phyloP scores from a whole-genome alignment of 2,888 invertebrate genomes.

The Folsomia candida region DNA sequence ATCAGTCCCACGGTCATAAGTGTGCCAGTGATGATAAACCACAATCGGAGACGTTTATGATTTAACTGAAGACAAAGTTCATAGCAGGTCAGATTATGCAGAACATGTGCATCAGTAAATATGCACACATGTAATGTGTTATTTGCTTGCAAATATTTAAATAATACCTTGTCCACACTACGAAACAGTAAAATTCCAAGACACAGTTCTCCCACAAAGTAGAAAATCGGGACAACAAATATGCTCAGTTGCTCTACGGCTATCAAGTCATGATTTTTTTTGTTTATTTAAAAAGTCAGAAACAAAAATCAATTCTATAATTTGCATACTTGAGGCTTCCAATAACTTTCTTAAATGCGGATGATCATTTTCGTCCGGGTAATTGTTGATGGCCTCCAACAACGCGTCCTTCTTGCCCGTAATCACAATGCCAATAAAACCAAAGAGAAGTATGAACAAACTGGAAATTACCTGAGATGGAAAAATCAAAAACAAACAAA shows the following conservation, averaged over 20 bases:
- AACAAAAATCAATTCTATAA: slow-evolving; percentile 9
- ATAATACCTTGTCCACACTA: slow-evolving; percentile 31
- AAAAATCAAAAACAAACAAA: too few relatives aligned
- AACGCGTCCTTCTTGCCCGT: slow-evolving; percentile 29
- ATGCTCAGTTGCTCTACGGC: slow-evolving; percentile 36
- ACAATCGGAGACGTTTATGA: slow-evolving; percentile 32
- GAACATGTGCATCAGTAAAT: not conserved
- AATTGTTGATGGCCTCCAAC: slow-evolving; percentile 18
- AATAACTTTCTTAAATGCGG: slow-evolving; percentile 26
- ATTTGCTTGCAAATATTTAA: not conserved
- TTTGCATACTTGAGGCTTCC: slow-evolving; percentile 29
- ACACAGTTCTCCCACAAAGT: slow-evolving; percentile 30
- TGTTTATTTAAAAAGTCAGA: slow-evolving; percentile 10
- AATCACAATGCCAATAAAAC: slow-evolving; percentile 23
- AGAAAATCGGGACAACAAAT: slow-evolving; percentile 33
- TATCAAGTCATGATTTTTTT: too few relatives aligned
- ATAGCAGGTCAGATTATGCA: not conserved
- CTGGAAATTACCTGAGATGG: slow-evolving; percentile 32
- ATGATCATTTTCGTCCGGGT: slow-evolving; percentile 34
- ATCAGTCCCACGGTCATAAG: slow-evolving; percentile 30
- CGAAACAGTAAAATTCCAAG: slow-evolving; percentile 35
- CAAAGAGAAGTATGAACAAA: slow-evolving; percentile 32
- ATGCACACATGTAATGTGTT: slow-evolving; percentile 1
- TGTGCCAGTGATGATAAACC: slow-evolving; percentile 31
- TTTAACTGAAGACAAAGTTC: slow-evolving; percentile 24